Base-by-base conservation (phyloP, 2,888 invertebrate genomes). In the Aelia acuminata region DNA sequence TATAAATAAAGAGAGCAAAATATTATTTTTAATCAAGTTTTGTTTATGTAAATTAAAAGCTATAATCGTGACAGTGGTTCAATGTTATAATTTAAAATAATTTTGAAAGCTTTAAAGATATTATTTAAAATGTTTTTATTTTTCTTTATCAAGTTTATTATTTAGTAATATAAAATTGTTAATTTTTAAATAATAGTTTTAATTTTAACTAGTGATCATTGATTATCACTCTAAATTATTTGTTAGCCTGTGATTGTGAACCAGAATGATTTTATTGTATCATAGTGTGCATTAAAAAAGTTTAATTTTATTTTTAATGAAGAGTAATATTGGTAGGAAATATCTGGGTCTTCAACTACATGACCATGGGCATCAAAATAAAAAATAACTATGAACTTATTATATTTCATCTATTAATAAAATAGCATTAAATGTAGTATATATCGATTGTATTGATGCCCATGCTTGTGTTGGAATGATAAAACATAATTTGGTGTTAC, bases 231-330 rank as follows among this genome's bases (percentile, higher is more conserved):
- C 39, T 80, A 47, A 80, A 80, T 80, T 43, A 80, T 80, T 80
- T 80, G 22, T 80, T 80, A 43, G n/a, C n/a, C 80, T 80, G 80
- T 80, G 80, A 80, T 80, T 80, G 43, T n/a, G n/a, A 80, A 80
- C 39, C 75, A 75, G 75, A 75, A 75, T 75, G 35, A 39, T 80
- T 80, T 80, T 80, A 47, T 80, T 80, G 43, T n/a, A 80, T 47
- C 3, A 43, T 80, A 43, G 31, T 20, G 63, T 70, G 63, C 35
- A 70, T 70, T 70, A 70, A 70, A 63, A 31, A 31, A 63, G 7
- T 57, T 70, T 70, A 35, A 31, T 70, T 70, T 31, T 35, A 70
- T 35, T 70, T 70, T 63, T 13, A 31, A 63, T 63, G 26, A 63
- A 63, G 31, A 63, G 15, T 31, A 15, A 20, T 53, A 57, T 57